Base-by-base conservation (phyloP, 2,888 invertebrate species). In the Napeogenes inachia region DNA sequence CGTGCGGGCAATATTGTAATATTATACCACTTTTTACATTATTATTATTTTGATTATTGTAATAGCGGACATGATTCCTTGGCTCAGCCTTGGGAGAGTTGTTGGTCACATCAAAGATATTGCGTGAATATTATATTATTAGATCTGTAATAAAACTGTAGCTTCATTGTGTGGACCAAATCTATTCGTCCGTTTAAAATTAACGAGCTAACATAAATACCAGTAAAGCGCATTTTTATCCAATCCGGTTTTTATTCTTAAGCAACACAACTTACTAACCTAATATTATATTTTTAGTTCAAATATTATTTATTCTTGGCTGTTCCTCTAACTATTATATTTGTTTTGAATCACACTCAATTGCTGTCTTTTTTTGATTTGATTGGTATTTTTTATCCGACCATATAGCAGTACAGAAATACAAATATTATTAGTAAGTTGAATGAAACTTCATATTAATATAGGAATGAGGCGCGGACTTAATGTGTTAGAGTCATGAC, bases 401-500 rank as follows among this genome's bases (percentile, higher is more conserved):
- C 21, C 21, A 21, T 21, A 21, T 21, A 21, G 21, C 21, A 21
- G 21, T 21, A 21, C 21, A 21, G 21, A 21, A 21, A 21, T 21
- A 21, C 21, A 21, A 21, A 21, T 21, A 21, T 21, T 21, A 21
- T 21, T 21, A 21, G 21, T 42, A 42, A 21, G 54, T 57, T 54
- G 57, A 56, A 59, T 62, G 45, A 45, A 56, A 56, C 35, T 50
- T 54, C 45, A 54, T 61, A 57, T 59, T 45, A 56, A n/a, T 38
- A 45, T 33, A 54, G 13, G 57, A 60, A 56, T 59, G 61, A 57
- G 61, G 57, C 42, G 10, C 42, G 42, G 42, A 42, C 5, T 12
- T 42, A 35, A 35, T 10, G 8, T 10, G 42, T 57, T 62, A 67
- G 76, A 76, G 73, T 73, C 62, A 69, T 87, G 87, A 88, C 72